A percentile compares a stretch with the other conserved stretches of the same genome.
phyloP scores from a whole-genome alignment of 2,797 vertebrate genomes.

The Leuciscus waleckii region DNA sequence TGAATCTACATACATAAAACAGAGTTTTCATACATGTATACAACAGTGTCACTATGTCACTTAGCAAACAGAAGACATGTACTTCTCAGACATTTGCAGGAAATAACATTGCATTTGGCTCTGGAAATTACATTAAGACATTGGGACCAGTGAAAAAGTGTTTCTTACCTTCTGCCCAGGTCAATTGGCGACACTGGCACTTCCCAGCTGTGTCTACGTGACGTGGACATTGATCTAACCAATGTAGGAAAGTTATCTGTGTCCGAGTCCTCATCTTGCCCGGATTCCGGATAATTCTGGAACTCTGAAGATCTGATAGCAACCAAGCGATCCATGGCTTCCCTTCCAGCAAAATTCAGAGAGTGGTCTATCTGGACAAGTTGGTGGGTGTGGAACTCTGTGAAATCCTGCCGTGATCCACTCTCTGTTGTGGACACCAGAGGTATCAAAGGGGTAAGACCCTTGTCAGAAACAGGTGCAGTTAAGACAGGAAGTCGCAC shows the following conservation, averaged over 20 bases:
- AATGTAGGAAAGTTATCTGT: conserved; percentile 79
- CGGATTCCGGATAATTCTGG: conserved; percentile 42
- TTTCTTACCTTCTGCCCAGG: conserved; percentile 81
- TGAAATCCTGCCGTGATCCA: conserved; percentile 52
- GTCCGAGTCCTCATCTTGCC: conserved; percentile 63
- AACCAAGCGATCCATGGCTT: conserved; percentile 40
- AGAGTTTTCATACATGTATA: neutral
- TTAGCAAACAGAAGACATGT: neutral
- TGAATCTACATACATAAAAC: conserved; percentile 77
- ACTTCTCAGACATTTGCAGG: neutral
- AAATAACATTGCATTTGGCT: neutral
- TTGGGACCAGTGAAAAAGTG: neutral
- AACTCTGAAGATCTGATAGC: conserved; percentile 60
- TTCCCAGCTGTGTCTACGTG: conserved; percentile 89
- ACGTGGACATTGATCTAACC: conserved; percentile 82
- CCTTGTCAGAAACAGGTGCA: neutral
- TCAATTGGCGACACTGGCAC: conserved; percentile 82
- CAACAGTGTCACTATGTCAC: neutral
- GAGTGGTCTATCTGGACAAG: conserved; percentile 6
- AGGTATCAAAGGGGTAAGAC: neutral
- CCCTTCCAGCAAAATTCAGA: conserved; percentile 45
- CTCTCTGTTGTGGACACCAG: neutral
- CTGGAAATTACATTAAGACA: neutral
- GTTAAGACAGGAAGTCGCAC: conserved; percentile 12
- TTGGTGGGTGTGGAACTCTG: conserved; percentile 56